Conservation (phyloP, 2,113 vertebrate genomes). For the Taxidea taxus region DNA sequence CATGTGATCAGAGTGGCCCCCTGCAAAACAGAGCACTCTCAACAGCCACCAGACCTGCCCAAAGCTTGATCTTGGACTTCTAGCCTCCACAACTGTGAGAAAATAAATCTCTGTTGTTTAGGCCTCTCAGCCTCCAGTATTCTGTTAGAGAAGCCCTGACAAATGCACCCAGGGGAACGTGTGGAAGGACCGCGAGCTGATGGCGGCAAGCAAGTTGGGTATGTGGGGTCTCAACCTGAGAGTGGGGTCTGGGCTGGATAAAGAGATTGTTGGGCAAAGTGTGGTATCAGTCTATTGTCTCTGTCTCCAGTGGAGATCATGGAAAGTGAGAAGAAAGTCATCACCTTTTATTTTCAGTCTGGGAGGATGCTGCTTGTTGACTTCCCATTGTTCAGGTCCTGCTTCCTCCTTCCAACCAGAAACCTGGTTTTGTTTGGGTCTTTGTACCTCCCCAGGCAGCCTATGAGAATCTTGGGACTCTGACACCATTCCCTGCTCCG, state of each 20-base stretch:
- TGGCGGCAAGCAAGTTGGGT: not conserved
- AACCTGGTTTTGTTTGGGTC: not conserved
- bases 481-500: not conserved
- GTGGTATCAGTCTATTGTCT: not conserved
- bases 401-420: not conserved
- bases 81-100: not conserved
- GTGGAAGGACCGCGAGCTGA: rapidly evolving
- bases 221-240: not conserved
- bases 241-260: not conserved
- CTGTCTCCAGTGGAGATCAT: not conserved
- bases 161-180: not conserved
- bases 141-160: too few relatives aligned
- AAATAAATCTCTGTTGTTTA: not conserved
- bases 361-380: not conserved
- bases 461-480: not conserved
- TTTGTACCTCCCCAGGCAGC: not conserved
- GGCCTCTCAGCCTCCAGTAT: not conserved
- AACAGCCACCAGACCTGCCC: too few relatives aligned
- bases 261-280: not conserved
- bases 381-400: not conserved
- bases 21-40: not conserved
- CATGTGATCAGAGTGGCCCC: not conserved
- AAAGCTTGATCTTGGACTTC: not conserved
- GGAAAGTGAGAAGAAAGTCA: not conserved
- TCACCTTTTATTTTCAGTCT: not conserved